Percentiles rank a stretch among this genome's conserved stretches.
These are phyloP conservation scores for Paratilapia polleni DNA, from an alignment of 2,113 vertebrate genomes.

Conservation along the genomic window DNA sequence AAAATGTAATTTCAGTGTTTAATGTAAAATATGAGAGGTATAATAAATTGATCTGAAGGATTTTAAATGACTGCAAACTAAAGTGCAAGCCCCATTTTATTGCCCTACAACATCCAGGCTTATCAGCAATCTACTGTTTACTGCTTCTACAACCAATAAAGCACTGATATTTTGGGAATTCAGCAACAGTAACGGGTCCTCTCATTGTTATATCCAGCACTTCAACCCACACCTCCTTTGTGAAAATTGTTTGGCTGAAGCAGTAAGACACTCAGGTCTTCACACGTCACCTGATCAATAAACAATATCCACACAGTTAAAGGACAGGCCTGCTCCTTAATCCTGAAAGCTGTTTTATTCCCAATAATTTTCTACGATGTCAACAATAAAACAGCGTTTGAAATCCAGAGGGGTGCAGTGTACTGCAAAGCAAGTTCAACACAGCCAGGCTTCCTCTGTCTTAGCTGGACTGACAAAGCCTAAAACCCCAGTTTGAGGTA, in stretches of 20 bases:
- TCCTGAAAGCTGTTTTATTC: no score
- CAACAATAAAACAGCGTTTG: no score
- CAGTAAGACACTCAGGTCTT: background rate
- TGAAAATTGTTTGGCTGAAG: no score
- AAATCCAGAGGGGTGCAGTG: background rate
- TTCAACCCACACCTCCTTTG: no score
- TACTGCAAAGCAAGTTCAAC: background rate
- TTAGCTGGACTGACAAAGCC: background rate
- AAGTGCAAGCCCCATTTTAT: background rate
- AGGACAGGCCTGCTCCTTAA: background rate
- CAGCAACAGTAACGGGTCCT: background rate
- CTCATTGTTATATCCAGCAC: background rate
- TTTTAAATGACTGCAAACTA: constrained; percentile 10
- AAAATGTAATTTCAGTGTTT: constrained; percentile 34
- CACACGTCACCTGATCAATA: background rate
- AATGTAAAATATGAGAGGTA: constrained; percentile 14
- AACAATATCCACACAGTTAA: background rate
- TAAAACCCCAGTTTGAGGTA: background rate
- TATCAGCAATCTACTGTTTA: background rate
- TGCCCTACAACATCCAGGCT: background rate
- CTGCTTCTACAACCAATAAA: background rate
- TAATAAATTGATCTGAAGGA: background rate
- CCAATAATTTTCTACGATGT: no score
- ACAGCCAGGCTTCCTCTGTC: background rate
- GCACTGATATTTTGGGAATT: background rate